Conservation (phyloP, 2,888 invertebrate species). For the Caenorhabditis panamensis region DNA sequence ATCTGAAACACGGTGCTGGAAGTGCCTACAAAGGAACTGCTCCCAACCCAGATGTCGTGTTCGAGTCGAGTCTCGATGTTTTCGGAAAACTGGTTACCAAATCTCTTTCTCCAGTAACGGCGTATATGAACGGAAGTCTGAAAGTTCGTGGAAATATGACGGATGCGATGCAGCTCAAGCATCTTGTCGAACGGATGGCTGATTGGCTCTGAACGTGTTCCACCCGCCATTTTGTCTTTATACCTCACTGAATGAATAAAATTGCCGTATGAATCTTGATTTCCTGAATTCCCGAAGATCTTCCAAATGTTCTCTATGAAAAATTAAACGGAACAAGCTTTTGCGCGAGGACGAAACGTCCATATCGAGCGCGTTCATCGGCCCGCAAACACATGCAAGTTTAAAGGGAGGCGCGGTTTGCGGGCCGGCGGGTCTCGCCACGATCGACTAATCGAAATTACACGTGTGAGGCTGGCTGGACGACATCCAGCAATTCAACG, state of each 20-base stretch:
- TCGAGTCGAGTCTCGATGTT: conserved; percentile 53
- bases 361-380: conserved; percentile 43
- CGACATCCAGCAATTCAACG: conserved; percentile 56
- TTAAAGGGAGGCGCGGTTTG: conserved; percentile 57
- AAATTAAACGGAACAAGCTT: conserved; percentile 37
- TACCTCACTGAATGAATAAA: conserved; percentile 13
- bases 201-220: conserved; percentile 49
- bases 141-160: conserved; percentile 72
- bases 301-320: background rate
- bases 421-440: conserved; percentile 55
- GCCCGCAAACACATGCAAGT: conserved; percentile 23
- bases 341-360: conserved; percentile 34
- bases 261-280: conserved; percentile 2
- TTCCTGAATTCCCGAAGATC: background rate
- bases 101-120: conserved; percentile 70
- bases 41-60: conserved; percentile 65
- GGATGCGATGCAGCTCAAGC: conserved; percentile 75
- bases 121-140: conserved; percentile 76
- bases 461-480: conserved; percentile 66
- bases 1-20: conserved; percentile 67
- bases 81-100: conserved; percentile 60
- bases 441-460: conserved; percentile 66
- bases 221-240: background rate
- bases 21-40: conserved; percentile 60
- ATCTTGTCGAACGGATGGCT: conserved; percentile 72